phyloP scores from a whole-genome alignment of 2,797 vertebrate genomes.

The Erpetoichthys calabaricus region DNA sequence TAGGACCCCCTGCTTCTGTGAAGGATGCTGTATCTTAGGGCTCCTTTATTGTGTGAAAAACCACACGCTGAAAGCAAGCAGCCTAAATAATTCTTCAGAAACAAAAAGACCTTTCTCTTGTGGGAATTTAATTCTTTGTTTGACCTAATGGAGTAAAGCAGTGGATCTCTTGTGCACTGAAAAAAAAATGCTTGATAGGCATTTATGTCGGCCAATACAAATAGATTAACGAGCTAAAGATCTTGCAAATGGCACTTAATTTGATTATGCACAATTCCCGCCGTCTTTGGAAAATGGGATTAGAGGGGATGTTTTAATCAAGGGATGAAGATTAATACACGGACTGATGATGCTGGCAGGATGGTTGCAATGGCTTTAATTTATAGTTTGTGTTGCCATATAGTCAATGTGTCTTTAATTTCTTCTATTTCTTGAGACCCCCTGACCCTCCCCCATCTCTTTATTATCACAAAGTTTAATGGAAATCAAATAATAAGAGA shows the following conservation, averaged over 20 bases:
- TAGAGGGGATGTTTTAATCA: slow-evolving; percentile 40
- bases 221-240: slow-evolving; percentile 50
- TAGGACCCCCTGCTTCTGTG: too few species aligned
- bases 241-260: slow-evolving; percentile 62
- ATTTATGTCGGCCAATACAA: slow-evolving; percentile 40
- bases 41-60: too few species aligned
- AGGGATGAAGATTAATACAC: slow-evolving; percentile 52
- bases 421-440: slow-evolving; percentile 25
- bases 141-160: neutral
- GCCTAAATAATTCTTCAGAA: neutral
- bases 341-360: slow-evolving; percentile 35
- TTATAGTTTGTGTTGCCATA: slow-evolving; percentile 64
- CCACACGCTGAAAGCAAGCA: neutral
- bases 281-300: slow-evolving; percentile 31
- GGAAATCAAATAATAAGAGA: slow-evolving; percentile 32
- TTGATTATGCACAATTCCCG: slow-evolving; percentile 45
- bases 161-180: neutral
- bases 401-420: slow-evolving; percentile 75
- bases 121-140: neutral
- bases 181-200: slow-evolving; percentile 18
- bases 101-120: neutral
- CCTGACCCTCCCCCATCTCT: slow-evolving; percentile 31
- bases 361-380: slow-evolving; percentile 42
- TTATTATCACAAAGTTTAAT: slow-evolving; percentile 31
- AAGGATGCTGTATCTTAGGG: too few species aligned